A percentile compares a stretch with the other conserved stretches of the same genome.
phyloP scores from a whole-genome alignment of 1,140 invertebrate species.

The Heliothis virescens region DNA sequence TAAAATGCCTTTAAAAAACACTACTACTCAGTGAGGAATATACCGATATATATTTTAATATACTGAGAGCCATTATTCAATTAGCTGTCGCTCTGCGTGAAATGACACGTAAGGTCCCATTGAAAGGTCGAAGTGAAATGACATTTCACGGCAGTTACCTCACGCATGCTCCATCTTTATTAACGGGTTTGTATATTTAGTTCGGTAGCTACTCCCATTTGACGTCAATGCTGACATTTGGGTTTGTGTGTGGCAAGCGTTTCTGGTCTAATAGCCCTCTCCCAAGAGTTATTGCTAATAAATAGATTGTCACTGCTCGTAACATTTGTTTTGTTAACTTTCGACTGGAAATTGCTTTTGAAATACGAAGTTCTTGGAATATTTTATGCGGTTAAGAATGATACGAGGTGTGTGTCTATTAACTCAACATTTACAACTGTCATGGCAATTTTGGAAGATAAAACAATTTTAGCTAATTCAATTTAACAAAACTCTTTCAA shows the following conservation, averaged over 20 bases:
- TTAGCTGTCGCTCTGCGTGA: constrained; percentile 9
- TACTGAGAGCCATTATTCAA: constrained; percentile 25
- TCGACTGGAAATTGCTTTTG: constrained; percentile 17
- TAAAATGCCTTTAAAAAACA: not conserved
- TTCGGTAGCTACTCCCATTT: constrained; percentile 59
- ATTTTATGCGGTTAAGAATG: not conserved
- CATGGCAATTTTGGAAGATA: too few species aligned
- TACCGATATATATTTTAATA: not conserved
- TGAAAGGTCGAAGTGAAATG: constrained; percentile 42
- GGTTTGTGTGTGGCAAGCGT: constrained; percentile 63
- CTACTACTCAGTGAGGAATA: not conserved
- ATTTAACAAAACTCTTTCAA: not conserved
- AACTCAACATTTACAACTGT: too few species aligned
- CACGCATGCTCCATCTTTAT: constrained; percentile 25
- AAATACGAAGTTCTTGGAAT: not conserved
- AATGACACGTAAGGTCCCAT: constrained; percentile 2
- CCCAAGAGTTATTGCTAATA: constrained; percentile 47
- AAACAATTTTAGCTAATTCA: too few species aligned
- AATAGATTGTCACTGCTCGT: constrained; percentile 39
- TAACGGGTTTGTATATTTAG: constrained; percentile 67
- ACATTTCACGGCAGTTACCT: constrained; percentile 31
- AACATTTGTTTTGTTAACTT: constrained; percentile 32
- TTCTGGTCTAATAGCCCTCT: constrained; percentile 55
- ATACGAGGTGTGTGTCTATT: too few species aligned
- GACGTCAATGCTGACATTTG: constrained; percentile 83